Evolutionary conservation across 2,888 invertebrate genomes (phyloP), one percentile per base, ranked within the genome.

Genomic region (Leptinotarsa haldemani): DNA sequence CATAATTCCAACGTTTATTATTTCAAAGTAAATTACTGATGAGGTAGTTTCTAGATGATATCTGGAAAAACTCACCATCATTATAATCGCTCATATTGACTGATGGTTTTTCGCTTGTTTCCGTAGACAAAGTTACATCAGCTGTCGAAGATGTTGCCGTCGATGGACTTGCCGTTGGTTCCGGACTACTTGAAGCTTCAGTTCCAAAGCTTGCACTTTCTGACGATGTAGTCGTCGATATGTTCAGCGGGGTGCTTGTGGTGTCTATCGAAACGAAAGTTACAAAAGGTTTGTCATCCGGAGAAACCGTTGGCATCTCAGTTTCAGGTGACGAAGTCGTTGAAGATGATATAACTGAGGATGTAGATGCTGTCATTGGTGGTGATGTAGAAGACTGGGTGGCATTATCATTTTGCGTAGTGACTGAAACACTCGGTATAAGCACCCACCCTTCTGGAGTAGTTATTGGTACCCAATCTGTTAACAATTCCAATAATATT

Each of bases 381-480:
- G 40, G 3, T 40, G 40, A 40, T 50, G 67, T 81, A 78, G 75
- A 83, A 79, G 69, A 83, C 82, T 74, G 69, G 61, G 79, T 73
- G 64, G 70, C 40, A 30, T 68, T 68, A 3, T 46, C 68, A 68
- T n/a, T 52, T 2, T 30, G 67, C n/a, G 53, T 3, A 79, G 7
- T 61, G 30, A 20, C 65, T 61, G 76, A 66, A 20, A 88, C 84
- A 71, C 85, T 88, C 20, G 88, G 90, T 50, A 90, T 86, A 68
- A 92, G 86, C 13, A 93, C 90, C 93, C 93, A 93, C 13, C 91
- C 91, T 80, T 92, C 92, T 12, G 92, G 91, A 7, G 92, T 90
- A 2, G 92, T 92, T 65, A 92, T 89, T 5, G 92, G 91, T 18
- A 90, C 89, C 92, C 92, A 92, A 73, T 89, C 89, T 85, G 56